Base-by-base conservation (phyloP, 2,113 vertebrate species). In the Bos javanicus region DNA sequence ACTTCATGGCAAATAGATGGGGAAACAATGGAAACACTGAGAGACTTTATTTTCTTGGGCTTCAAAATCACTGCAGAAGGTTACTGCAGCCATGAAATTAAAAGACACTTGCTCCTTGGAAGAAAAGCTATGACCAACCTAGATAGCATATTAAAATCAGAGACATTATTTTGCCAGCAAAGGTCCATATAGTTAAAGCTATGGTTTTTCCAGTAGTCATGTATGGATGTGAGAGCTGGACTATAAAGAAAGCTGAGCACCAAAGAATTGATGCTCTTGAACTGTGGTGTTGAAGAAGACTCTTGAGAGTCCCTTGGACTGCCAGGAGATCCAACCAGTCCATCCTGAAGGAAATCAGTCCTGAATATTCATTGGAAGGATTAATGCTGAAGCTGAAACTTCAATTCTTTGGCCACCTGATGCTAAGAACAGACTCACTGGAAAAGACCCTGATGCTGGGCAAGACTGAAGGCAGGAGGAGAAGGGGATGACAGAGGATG, bases 211-310 rank as follows among this genome's bases (percentile, higher is more conserved):
- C 19, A 39, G 19, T 71, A 36, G 67, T 71, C n/a, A 71, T 12
- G 19, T 39, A 71, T 39, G 2, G 9, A 71, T 71, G n/a, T 71
- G 9, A 71, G 19, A 71, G n/a, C 23, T 39, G 67, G 17, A 71
- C n/a, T 71, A 39, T 36, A 36, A 39, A 12, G 67, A 71, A 71
- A 71, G 0, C 67, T 71, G n/a, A 71, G n/a, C 0, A 0, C 67
- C 9, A 3, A 71, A 71, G 67, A 71, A 71, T 3, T 71, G n/a
- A 71, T 71, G 67, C 10, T 12, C 39, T 71, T 71, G 67, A 71
- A 2, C 64, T 71, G 67, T 71, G 67, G 9, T 23, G 19, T 39
- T 71, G 19, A 11, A 71, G 19, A 39, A 71, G n/a, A 71, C 67
- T 71, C n/a, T 39, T 39, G n/a, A 71, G n/a, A 39, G n/a, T 71